phyloP scores from a whole-genome alignment of 2,888 invertebrate genomes.

The Agrotis clavis region DNA sequence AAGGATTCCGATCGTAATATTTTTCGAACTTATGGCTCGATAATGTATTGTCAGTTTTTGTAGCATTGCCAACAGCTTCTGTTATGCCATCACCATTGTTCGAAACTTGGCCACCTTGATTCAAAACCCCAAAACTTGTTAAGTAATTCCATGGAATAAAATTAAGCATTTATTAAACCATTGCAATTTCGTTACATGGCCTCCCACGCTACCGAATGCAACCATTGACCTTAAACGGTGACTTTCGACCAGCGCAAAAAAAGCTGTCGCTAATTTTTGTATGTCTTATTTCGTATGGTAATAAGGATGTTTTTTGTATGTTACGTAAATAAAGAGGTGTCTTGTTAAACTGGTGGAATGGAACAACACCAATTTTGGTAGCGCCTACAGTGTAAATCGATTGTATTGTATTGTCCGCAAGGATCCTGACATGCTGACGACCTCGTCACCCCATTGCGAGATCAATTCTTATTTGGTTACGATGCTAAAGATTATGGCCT shows the following conservation, averaged over 20 bases:
- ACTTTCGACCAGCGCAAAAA: constrained; percentile 53
- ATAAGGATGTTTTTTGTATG: constrained; percentile 47
- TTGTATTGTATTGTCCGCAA: constrained; percentile 76
- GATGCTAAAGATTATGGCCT: constrained; percentile 64
- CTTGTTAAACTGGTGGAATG: constrained; percentile 69
- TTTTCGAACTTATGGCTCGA: constrained; percentile 12
- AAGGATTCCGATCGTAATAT: constrained; percentile 12
- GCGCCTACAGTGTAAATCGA: constrained; percentile 79
- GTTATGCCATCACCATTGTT: constrained; percentile 60
- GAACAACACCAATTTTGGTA: constrained; percentile 84
- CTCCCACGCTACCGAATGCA: constrained; percentile 67
- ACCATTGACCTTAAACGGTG: constrained; percentile 64
- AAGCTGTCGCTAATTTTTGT: constrained; percentile 21
- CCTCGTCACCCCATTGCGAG: constrained; percentile 77
- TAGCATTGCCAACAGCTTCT: constrained; percentile 41
- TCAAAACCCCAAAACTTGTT: constrained; percentile 64
- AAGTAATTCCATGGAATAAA: constrained; percentile 63
- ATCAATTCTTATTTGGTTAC: constrained; percentile 81
- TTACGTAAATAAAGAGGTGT: constrained; percentile 57
- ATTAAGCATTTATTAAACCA: constrained; percentile 56
- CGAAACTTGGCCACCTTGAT: constrained; percentile 67
- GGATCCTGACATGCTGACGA: constrained; percentile 74
- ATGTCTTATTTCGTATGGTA: constrained; percentile 41
- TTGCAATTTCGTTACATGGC: constrained; percentile 68
- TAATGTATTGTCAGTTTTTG: constrained; percentile 29